A percentile compares a stretch with the other conserved stretches of the same genome.
Evolutionary conservation across 2,113 vertebrate species (phyloP).

Genomic region (Speoplatyrhinus poulsoni): DNA sequence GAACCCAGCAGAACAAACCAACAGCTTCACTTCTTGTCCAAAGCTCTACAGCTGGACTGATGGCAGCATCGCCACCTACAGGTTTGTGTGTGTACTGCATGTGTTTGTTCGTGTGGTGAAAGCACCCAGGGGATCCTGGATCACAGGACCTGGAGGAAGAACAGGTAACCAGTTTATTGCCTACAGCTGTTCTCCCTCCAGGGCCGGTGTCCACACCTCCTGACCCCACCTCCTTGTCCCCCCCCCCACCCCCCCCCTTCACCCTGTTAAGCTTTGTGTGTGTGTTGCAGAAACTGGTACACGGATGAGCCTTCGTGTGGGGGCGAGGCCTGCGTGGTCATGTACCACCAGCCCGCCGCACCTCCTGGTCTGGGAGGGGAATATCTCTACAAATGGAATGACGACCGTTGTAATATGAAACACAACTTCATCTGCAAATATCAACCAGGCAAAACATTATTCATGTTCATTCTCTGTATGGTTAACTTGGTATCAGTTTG

Average conservation of each 20-base stretch:
- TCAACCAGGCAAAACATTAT: slow-evolving; percentile 76
- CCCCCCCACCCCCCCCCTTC: too few relatives aligned
- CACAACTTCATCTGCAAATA: slow-evolving; percentile 99
- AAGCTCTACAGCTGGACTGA: slow-evolving; percentile 92
- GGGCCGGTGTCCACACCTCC: too few relatives aligned
- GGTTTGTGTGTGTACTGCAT: slow-evolving; percentile 68
- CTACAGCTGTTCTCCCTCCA: too few relatives aligned
- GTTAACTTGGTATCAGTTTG: too few relatives aligned
- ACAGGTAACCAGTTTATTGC: too few relatives aligned
- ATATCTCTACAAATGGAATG: slow-evolving; percentile 97
- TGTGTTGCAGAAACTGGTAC: slow-evolving; percentile 93
- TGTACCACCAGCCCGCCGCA: slow-evolving; percentile 96
- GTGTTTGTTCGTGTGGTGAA: slow-evolving; percentile 50
- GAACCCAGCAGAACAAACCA: slow-evolving; percentile 57
- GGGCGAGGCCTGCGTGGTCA: slow-evolving; percentile 95
- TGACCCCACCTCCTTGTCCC: too few relatives aligned
- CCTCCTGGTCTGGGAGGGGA: slow-evolving; percentile 88
- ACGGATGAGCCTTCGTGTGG: slow-evolving; percentile 96
- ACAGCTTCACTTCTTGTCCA: slow-evolving; percentile 77
- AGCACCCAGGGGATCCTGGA: too few relatives aligned
- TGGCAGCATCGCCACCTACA: slow-evolving; percentile 82
- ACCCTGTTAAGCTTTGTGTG: background rate
- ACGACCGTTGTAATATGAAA: slow-evolving; percentile 98
- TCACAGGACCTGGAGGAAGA: too few relatives aligned
- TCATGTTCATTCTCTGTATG: too few relatives aligned